Evolutionary conservation across 2,113 vertebrate species (phyloP).

Genomic region (Pyrgilauda ruficollis): DNA sequence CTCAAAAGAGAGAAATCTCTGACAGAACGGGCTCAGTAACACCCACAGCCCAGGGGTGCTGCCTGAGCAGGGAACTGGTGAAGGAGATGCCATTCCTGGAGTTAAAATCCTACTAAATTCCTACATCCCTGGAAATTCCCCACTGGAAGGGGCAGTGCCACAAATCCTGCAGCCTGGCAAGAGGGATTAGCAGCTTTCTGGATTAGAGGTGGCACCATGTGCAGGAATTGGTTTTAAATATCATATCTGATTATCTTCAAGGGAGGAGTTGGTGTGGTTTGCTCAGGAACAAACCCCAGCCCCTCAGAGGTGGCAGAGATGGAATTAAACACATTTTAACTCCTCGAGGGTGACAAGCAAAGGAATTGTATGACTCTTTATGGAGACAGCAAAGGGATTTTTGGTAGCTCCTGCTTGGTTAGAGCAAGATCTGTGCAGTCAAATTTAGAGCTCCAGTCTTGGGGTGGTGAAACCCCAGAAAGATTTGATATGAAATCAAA

Average conservation of each 20-base stretch:
- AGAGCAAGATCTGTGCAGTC: background rate
- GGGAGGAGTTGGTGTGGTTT: background rate
- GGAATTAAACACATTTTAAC: background rate
- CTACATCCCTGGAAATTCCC: background rate
- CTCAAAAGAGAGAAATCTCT: background rate
- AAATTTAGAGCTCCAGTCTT: background rate
- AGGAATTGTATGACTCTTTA: background rate
- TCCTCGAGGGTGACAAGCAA: background rate
- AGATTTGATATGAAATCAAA: background rate
- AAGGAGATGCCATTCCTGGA: background rate
- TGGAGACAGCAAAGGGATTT: background rate
- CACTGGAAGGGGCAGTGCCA: background rate
- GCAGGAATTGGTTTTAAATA: background rate
- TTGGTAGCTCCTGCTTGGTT: background rate
- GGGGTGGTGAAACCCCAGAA: background rate
- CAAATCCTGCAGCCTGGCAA: background rate
- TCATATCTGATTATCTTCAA: background rate
- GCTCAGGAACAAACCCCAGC: background rate
- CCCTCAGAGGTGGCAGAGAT: background rate
- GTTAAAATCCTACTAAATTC: background rate
- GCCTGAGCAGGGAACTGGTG: background rate
- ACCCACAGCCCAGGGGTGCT: background rate
- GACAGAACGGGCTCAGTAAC: background rate
- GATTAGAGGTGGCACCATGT: background rate
- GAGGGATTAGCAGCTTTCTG: background rate